Evolutionary conservation across 2,888 invertebrate genomes (phyloP).

Genomic region (Periphyllus acericola): DNA sequence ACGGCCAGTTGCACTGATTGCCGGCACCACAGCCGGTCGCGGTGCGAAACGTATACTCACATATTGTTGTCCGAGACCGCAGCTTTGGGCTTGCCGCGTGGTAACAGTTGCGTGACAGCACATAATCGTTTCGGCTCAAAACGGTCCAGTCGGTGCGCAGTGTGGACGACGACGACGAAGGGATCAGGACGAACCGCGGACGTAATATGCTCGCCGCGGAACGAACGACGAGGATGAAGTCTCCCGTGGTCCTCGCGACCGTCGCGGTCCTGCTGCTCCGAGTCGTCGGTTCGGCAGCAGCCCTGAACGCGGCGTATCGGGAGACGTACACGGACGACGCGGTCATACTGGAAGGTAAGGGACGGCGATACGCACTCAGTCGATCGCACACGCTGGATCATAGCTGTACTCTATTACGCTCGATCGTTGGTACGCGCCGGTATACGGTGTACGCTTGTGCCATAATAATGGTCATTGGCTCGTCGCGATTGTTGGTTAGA

Average conservation of each 20-base stretch:
- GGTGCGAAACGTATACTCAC: slow-evolving; percentile 20
- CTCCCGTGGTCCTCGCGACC: neutral
- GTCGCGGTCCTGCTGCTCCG: neutral
- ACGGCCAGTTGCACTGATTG: slow-evolving; percentile 53
- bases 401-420: no score
- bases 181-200: neutral
- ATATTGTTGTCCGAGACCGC: no score
- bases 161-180: neutral
- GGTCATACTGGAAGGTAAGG: slow-evolving; percentile 53
- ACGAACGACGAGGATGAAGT: slow-evolving; percentile 4
- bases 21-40: slow-evolving; percentile 56
- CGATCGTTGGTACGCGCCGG: no score
- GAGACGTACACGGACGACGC: slow-evolving; percentile 41
- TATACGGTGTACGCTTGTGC: no score
- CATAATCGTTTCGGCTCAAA: neutral
- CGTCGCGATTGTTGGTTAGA: no score
- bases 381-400: no score
- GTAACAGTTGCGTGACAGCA: no score
- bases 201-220: neutral
- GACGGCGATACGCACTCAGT: neutral
- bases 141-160: neutral
- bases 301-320: slow-evolving; percentile 2
- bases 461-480: no score
- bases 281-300: neutral
- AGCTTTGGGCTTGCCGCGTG: neutral